Evolutionary conservation across 92 coral and sea anemone species (phyloP).

Genomic region (Paramuricea clavata): DNA sequence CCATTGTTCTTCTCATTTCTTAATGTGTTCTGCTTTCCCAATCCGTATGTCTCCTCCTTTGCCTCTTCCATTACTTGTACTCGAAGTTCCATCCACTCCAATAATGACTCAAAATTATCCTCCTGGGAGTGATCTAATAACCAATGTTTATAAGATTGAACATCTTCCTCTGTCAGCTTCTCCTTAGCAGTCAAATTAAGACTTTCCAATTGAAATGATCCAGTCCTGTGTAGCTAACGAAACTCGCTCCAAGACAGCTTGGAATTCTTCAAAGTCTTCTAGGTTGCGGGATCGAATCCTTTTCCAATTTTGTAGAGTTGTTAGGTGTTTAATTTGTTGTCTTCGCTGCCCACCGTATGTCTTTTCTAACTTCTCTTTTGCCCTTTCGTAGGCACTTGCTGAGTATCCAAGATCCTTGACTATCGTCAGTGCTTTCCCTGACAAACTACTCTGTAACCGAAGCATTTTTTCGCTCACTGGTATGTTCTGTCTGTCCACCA

Average conservation of each 20-base stretch:
- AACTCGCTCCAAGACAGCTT: conserved; percentile 51
- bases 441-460: conserved; percentile 42
- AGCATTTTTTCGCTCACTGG: conserved; percentile 59
- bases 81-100: conserved; percentile 27
- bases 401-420: conserved; percentile 67
- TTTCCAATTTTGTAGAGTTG: conserved; percentile 46
- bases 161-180: conserved; percentile 59
- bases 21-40: not conserved
- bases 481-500: too few relatives aligned
- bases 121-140: conserved; percentile 50
- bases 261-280: conserved; percentile 61
- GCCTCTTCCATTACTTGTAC: too few relatives aligned
- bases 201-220: not conserved
- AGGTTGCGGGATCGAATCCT: conserved; percentile 48
- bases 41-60: conserved; percentile 27
- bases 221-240: conserved; percentile 42
- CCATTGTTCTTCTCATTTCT: not conserved
- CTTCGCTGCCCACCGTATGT: conserved; percentile 52
- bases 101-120: conserved; percentile 37
- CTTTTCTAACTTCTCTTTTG: conserved; percentile 56
- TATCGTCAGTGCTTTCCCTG: conserved; percentile 55
- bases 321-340: conserved; percentile 35
- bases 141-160: conserved; percentile 67
- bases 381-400: conserved; percentile 58
- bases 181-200: conserved; percentile 61